phyloP scores from a whole-genome alignment of 1,140 invertebrate genomes.

The Polypedilum vanderplanki region DNA sequence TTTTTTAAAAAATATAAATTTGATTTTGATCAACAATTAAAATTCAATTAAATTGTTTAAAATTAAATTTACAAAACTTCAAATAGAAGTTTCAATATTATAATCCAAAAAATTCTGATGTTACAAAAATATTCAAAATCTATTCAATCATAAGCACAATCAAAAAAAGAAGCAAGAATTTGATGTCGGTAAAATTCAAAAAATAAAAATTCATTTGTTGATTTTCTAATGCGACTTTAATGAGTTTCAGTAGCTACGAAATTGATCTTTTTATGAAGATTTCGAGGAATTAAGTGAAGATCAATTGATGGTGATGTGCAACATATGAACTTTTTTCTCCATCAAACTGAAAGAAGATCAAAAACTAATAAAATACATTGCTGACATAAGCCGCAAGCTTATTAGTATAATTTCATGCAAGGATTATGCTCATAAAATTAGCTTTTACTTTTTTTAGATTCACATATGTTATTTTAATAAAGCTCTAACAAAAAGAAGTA shows the following conservation, averaged over 20 bases:
- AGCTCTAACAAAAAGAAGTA: too few species aligned
- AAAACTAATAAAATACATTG: background rate
- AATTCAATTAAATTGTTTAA: too few species aligned
- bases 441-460: background rate
- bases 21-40: too few species aligned
- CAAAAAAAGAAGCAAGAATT: background rate
- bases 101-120: too few species aligned
- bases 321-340: too few species aligned
- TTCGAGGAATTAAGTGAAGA: background rate
- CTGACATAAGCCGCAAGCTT: constrained; percentile 10
- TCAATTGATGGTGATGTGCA: too few species aligned
- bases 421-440: constrained; percentile 19
- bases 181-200: background rate
- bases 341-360: too few species aligned
- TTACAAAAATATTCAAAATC: too few species aligned
- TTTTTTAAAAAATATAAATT: too few species aligned
- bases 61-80: too few species aligned
- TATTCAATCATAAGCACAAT: background rate
- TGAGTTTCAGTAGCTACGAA: background rate
- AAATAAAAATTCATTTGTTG: background rate
- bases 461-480: background rate
- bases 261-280: constrained; percentile 13
- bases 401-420: constrained; percentile 13
- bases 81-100: too few species aligned
- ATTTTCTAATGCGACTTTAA: background rate